Conservation (phyloP, 2,888 invertebrate species). For the Caenorhabditis uteleia region DNA sequence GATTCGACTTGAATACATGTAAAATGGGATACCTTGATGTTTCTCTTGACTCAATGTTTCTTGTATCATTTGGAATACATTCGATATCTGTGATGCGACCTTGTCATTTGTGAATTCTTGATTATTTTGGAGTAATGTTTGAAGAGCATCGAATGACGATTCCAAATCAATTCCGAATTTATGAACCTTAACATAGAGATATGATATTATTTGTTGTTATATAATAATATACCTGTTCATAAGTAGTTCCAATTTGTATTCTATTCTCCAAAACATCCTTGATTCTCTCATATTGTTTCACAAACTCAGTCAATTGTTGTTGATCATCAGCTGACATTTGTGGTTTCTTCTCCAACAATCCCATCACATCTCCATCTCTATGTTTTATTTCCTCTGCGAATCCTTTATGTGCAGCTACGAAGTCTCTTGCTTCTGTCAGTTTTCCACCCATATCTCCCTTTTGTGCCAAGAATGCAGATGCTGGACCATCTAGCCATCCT, state of each 20-base stretch:
- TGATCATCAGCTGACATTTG: slow-evolving; percentile 45
- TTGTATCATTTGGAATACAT: slow-evolving; percentile 64
- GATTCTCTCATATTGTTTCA: slow-evolving; percentile 52
- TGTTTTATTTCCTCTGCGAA: slow-evolving; percentile 57
- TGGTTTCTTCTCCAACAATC: slow-evolving; percentile 43
- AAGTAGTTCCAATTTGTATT: slow-evolving; percentile 59
- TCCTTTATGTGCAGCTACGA: slow-evolving; percentile 51
- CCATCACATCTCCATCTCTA: slow-evolving; percentile 49
- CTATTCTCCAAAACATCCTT: slow-evolving; percentile 60
- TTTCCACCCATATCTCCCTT: slow-evolving; percentile 57
- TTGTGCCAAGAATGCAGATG: slow-evolving; percentile 56
- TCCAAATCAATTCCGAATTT: slow-evolving; percentile 63
- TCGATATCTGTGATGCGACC: slow-evolving; percentile 58
- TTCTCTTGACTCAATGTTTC: slow-evolving; percentile 62
- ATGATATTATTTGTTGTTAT: background rate
- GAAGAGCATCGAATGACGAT: slow-evolving; percentile 57
- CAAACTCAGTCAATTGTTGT: slow-evolving; percentile 35
- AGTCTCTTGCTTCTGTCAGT: slow-evolving; percentile 47
- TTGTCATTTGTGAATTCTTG: slow-evolving; percentile 55
- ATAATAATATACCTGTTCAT: slow-evolving; percentile 53
- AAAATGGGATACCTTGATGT: slow-evolving; percentile 54
- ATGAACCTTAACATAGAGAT: slow-evolving; percentile 62
- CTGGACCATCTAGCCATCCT: slow-evolving; percentile 56
- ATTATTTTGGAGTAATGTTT: slow-evolving; percentile 54
- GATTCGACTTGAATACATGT: background rate